These are phyloP conservation scores for Tipula confusa DNA, from an alignment of 2,888 invertebrate species.

Conservation along the genomic window DNA sequence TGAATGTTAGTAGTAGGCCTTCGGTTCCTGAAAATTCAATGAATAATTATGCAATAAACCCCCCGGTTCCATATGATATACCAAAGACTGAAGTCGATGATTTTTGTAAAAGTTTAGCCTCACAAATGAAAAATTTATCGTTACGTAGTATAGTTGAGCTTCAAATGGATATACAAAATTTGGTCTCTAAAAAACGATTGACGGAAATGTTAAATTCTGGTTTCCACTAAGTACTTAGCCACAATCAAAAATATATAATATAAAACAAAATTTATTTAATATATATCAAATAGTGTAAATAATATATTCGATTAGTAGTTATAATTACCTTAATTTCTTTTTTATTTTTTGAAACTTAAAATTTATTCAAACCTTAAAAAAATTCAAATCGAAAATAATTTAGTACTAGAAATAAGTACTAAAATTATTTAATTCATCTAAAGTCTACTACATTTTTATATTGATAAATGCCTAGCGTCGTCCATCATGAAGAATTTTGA, in stretches of 20 bases:
- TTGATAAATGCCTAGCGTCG: background rate
- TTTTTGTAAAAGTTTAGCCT: background rate
- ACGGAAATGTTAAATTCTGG: background rate
- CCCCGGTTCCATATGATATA: background rate
- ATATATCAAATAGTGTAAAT: background rate
- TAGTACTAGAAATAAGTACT: background rate
- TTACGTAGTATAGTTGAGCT: background rate
- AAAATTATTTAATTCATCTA: background rate
- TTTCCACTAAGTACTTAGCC: background rate
- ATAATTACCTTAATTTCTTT: background rate
- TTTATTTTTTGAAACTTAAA: background rate
- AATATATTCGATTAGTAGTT: background rate
- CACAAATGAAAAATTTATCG: slow-evolving; percentile 6
- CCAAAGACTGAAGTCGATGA: background rate
- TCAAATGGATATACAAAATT: slow-evolving; percentile 16
- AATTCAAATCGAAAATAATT: background rate
- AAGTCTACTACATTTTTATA: background rate
- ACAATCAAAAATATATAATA: background rate
- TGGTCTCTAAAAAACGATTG: background rate
- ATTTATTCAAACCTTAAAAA: background rate
- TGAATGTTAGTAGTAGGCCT: background rate
- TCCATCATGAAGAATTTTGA: background rate
- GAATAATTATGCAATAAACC: background rate
- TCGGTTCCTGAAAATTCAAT: background rate
- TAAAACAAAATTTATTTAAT: background rate